phyloP scores from a whole-genome alignment of 2,888 invertebrate genomes.

The Apomyelois bistriatella region DNA sequence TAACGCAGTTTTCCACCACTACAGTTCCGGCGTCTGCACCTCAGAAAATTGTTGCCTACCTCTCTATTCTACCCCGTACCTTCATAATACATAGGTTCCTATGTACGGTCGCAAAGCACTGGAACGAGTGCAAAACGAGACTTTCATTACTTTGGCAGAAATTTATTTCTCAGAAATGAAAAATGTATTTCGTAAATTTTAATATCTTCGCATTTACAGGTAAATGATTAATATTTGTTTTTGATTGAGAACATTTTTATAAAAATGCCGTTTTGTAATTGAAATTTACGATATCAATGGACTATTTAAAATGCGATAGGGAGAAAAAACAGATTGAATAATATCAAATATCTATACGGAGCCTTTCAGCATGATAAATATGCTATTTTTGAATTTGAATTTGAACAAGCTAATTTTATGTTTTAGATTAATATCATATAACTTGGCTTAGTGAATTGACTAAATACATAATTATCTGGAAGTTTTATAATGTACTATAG shows the following conservation, averaged over 20 bases:
- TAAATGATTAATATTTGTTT: not conserved
- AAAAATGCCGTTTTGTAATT: not conserved
- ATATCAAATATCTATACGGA: too few relatives aligned
- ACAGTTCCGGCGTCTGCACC: slow-evolving; percentile 46
- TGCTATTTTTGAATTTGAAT: too few relatives aligned
- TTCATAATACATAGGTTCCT: not conserved
- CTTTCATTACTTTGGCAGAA: slow-evolving; percentile 33
- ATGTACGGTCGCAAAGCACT: slow-evolving; percentile 27
- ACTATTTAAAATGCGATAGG: too few relatives aligned
- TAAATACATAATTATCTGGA: too few relatives aligned
- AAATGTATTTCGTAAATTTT: slow-evolving; percentile 10
- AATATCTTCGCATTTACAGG: not conserved
- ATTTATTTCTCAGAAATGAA: slow-evolving; percentile 26
- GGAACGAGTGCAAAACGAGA: slow-evolving; percentile 40
- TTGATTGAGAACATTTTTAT: too few relatives aligned
- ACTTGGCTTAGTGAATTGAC: too few relatives aligned
- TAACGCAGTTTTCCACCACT: slow-evolving; percentile 48
- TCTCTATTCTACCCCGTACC: slow-evolving; percentile 27
- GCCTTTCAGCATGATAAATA: too few relatives aligned
- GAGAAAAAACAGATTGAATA: too few relatives aligned
- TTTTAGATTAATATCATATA: too few relatives aligned
- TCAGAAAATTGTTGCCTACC: slow-evolving; percentile 56
- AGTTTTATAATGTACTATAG: too few relatives aligned
- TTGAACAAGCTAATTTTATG: too few relatives aligned
- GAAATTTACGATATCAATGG: too few relatives aligned